Percentiles rank a stretch among this genome's conserved stretches.
Conservation (phyloP, 2,113 vertebrate genomes). For the Cacatua alba region DNA sequence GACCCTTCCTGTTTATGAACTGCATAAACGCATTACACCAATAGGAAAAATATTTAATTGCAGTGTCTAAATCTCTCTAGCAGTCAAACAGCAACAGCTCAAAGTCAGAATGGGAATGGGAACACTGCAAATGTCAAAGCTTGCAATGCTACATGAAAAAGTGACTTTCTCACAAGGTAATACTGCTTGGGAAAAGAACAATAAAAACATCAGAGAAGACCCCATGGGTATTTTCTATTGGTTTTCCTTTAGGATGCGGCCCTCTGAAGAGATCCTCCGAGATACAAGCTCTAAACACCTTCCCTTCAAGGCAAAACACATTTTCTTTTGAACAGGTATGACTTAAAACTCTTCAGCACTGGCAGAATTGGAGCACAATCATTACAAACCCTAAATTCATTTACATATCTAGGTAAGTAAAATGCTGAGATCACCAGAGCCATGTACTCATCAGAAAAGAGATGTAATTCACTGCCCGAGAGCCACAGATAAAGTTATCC, state of each 20-base stretch:
- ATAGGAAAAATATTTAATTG: background rate
- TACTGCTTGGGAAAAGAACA: background rate
- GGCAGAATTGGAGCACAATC: background rate
- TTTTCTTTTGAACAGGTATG: background rate
- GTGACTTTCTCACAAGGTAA: background rate
- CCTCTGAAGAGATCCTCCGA: background rate
- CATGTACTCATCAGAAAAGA: constrained; percentile 8
- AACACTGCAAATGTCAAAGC: background rate
- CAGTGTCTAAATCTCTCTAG: background rate
- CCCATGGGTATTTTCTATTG: background rate
- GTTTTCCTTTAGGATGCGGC: background rate
- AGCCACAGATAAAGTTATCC: background rate
- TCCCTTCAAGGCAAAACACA: background rate
- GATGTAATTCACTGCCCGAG: background rate
- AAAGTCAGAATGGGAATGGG: background rate
- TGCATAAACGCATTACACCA: background rate
- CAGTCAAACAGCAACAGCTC: background rate
- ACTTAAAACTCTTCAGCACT: background rate
- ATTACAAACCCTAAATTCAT: background rate
- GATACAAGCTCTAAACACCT: background rate
- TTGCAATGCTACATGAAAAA: background rate
- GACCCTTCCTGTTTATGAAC: constrained; percentile 20
- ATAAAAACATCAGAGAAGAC: background rate
- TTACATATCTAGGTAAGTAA: constrained; percentile 3
- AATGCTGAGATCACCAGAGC: constrained; percentile 20